Base-by-base conservation (phyloP, 2,888 invertebrate genomes). In the Embidobia sp. region DNA sequence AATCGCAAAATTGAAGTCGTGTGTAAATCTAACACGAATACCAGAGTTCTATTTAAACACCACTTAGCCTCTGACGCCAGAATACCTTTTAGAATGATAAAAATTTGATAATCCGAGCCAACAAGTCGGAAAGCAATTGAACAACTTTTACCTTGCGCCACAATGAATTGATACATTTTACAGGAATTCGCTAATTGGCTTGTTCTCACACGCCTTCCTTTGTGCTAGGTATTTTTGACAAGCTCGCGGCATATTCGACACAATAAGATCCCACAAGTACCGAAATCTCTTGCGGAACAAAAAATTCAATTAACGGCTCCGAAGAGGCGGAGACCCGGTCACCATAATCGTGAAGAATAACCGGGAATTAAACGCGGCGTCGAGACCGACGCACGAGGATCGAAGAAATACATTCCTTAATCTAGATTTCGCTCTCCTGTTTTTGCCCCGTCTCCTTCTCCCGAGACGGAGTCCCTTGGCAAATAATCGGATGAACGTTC, bases 401-500 rank as follows among this genome's bases (percentile, higher is more conserved):
- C 74, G 61, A 67, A 75, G 63, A 69, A 63, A 69, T 69, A 75
- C 63, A 75, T 69, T 75, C 67, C 42, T 75, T 63, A 69, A 75
- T 75, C 75, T 75, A 63, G 75, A 67, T 67, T 75, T 70, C 15
- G 49, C 70, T 59, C 55, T 44, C 15, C 15, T 37, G 40, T 42
- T 33, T 61, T 77, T 18, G 13, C 46, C 53, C 33, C 3, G 33
- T 70, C 59, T 44, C 42, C 10, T 18, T 70, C 57, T 33, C 29
- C 27, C 61, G 53, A 75, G 55, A 53, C 67, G 22, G 61, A 16
- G 51, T 64, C 57, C 44, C 69, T 48, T 76, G 70, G 76, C 76
- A 70, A 76, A 70, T 70, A 70, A 69, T 67, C 75, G 69, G 70
- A 67, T 51, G 59, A 76, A 59, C 59, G 70, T 76, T 76, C 70